Percentiles rank a stretch among this genome's conserved stretches.
These are phyloP conservation scores for Hypanus sabinus DNA, from an alignment of 2,113 vertebrate genomes.

Conservation along the genomic window DNA sequence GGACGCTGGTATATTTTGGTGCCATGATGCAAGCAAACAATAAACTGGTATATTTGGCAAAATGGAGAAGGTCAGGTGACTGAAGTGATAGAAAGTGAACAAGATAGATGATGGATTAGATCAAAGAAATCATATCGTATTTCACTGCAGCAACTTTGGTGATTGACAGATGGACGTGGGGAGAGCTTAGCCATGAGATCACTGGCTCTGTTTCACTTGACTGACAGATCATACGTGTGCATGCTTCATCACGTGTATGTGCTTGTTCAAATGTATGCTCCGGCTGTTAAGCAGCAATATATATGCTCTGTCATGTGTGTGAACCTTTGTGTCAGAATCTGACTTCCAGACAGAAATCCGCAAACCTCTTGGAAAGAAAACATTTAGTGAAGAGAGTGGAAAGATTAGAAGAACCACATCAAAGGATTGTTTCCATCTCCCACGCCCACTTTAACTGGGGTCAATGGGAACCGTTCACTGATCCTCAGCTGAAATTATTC, in stretches of 20 bases:
- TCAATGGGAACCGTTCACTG: not conserved
- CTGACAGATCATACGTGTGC: not conserved
- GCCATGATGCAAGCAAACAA: too few relatives aligned
- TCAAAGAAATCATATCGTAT: too few relatives aligned
- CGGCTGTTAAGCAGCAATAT: too few relatives aligned
- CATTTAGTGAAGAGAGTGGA: not conserved
- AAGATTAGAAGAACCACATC: slow-evolving; percentile 12
- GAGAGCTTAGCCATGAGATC: too few relatives aligned
- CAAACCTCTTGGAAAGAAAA: not conserved
- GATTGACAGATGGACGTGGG: too few relatives aligned
- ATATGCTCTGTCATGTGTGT: not conserved
- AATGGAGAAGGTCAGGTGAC: too few relatives aligned
- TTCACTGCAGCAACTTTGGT: too few relatives aligned
- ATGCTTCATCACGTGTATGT: not conserved
- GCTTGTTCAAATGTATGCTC: too few relatives aligned
- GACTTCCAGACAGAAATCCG: not conserved
- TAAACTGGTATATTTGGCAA: too few relatives aligned
- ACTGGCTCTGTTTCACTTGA: not conserved
- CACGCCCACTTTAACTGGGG: not conserved
- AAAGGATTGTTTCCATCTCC: not conserved
- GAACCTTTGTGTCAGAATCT: not conserved
- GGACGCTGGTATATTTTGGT: too few relatives aligned
- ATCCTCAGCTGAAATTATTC: not conserved
- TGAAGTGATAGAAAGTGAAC: too few relatives aligned
- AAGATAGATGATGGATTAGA: too few relatives aligned